phyloP scores from a whole-genome alignment of 1,140 invertebrate genomes.

The Musca domestica region DNA sequence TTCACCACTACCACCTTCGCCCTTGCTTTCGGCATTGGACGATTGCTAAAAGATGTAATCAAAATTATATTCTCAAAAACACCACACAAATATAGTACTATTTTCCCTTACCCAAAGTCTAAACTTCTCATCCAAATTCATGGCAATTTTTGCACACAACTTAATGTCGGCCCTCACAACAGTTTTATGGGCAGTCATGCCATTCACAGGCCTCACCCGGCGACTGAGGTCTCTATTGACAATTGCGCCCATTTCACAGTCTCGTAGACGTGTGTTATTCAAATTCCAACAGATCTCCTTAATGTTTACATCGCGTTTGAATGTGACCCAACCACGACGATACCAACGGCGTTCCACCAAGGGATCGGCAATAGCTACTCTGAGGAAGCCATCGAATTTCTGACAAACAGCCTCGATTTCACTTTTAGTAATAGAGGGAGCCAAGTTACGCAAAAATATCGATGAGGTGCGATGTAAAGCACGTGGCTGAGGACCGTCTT shows the following conservation, averaged over 20 bases:
- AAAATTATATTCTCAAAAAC: too few relatives aligned
- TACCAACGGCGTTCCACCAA: conserved; percentile 93
- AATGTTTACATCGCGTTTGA: conserved; percentile 94
- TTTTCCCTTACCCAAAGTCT: conserved; percentile 66
- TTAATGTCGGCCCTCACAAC: conserved; percentile 91
- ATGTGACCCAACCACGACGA: conserved; percentile 97
- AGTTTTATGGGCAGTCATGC: conserved; percentile 86
- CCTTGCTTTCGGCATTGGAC: not conserved
- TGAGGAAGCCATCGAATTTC: conserved; percentile 91
- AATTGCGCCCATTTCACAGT: conserved; percentile 91
- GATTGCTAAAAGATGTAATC: not conserved
- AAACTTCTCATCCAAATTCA: conserved; percentile 85
- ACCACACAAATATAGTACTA: too few relatives aligned
- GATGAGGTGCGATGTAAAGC: conserved; percentile 91
- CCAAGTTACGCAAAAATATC: conserved; percentile 94
- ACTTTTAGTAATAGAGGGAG: conserved; percentile 91
- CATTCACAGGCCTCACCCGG: conserved; percentile 88
- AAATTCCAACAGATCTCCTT: conserved; percentile 99
- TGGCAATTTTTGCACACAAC: conserved; percentile 90
- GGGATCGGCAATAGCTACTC: conserved; percentile 95
- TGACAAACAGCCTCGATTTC: conserved; percentile 98
- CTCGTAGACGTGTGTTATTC: conserved; percentile 82
- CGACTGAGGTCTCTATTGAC: conserved; percentile 92
- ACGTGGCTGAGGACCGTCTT: conserved; percentile 62
- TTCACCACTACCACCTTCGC: conserved; percentile 9